Conservation (phyloP, 2,888 invertebrate genomes). For the Nomada flava region DNA sequence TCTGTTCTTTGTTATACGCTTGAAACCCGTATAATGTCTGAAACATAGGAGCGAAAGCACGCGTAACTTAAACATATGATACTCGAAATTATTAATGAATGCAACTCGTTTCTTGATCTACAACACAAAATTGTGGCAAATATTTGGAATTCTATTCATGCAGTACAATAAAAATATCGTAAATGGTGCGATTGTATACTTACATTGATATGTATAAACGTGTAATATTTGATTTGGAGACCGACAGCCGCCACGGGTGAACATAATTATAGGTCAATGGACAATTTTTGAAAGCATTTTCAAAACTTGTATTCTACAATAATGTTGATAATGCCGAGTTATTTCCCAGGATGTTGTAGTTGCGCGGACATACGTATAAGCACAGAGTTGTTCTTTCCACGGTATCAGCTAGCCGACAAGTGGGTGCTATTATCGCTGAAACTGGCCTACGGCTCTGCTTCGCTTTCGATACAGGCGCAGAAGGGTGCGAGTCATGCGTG, state of each 20-base stretch:
- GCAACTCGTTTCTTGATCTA: background rate
- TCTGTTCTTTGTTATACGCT: background rate
- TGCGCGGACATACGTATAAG: conserved; percentile 10
- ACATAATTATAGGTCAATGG: background rate
- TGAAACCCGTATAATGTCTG: background rate
- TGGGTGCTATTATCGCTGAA: conserved; percentile 63
- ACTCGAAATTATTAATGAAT: background rate
- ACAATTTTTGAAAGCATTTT: background rate
- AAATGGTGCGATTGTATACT: conserved; percentile 19
- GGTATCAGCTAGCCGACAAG: conserved; percentile 65
- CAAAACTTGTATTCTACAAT: background rate
- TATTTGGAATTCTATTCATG: background rate
- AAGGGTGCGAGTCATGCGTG: conserved; percentile 60
- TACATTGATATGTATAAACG: conserved; percentile 18
- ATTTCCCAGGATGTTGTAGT: conserved; percentile 24
- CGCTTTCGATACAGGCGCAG: conserved; percentile 47
- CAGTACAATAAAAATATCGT: background rate
- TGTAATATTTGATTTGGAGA: conserved; percentile 22
- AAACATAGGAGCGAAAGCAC: background rate
- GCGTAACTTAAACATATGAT: conserved; percentile 1
- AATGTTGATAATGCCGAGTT: background rate
- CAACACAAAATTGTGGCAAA: background rate
- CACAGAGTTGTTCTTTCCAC: conserved; percentile 39
- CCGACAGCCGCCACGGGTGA: background rate
- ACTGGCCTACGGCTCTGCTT: conserved; percentile 53